A percentile compares a stretch with the other conserved stretches of the same genome.
Evolutionary conservation across 2,113 vertebrate species (phyloP).

Genomic region (Carollia perspicillata): DNA sequence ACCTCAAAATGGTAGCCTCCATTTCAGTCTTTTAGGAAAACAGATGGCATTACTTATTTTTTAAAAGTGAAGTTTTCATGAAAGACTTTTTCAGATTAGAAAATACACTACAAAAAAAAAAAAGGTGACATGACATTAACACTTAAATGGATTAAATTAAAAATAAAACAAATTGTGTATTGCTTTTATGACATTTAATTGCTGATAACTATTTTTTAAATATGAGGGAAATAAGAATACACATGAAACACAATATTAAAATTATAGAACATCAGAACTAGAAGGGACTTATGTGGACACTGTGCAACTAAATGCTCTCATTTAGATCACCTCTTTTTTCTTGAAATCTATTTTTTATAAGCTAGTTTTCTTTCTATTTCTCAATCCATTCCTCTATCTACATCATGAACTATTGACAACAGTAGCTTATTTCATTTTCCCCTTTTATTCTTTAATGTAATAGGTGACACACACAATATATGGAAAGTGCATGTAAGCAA

Average conservation of each 20-base stretch:
- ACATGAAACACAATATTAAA: background rate
- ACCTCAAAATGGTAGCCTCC: constrained; percentile 58
- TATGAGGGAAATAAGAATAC: background rate
- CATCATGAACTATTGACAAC: no score
- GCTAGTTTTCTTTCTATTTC: background rate
- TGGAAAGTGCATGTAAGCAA: no score
- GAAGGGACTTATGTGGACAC: background rate
- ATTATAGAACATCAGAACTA: background rate
- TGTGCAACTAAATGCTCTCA: background rate
- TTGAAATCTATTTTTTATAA: background rate
- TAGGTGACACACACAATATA: no score
- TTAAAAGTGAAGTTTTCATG: constrained; percentile 47
- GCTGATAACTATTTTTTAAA: constrained; percentile 7
- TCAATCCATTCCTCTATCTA: background rate
- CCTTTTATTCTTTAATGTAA: no score
- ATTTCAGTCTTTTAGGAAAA: constrained; percentile 64
- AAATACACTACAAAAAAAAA: constrained; percentile 50
- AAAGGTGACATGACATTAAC: constrained; percentile 37
- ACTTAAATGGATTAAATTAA: constrained; percentile 19
- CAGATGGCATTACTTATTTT: constrained; percentile 13
- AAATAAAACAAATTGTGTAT: background rate
- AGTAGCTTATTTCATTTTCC: no score
- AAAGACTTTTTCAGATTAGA: constrained; percentile 60
- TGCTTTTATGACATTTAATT: background rate
- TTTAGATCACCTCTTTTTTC: background rate